Evolutionary conservation across 2,113 vertebrate species (phyloP).

Genomic region (Alaudala cheleensis): DNA sequence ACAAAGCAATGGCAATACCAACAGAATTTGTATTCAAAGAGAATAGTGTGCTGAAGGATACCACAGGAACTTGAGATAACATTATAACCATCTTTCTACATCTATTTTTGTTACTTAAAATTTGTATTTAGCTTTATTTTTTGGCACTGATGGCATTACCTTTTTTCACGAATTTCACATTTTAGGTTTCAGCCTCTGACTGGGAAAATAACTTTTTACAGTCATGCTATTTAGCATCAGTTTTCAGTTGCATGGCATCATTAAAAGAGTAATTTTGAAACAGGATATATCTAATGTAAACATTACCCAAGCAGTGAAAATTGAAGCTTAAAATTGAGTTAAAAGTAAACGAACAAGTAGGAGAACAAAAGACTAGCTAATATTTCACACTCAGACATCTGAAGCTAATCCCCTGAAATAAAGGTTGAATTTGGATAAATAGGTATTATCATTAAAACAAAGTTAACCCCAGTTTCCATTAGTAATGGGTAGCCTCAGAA

Average conservation of each 20-base stretch:
- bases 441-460: not conserved
- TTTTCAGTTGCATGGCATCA: not conserved
- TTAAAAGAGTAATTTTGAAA: not conserved
- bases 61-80: not conserved
- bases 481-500: not conserved
- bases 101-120: not conserved
- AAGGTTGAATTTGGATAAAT: not conserved
- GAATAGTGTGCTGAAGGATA: not conserved
- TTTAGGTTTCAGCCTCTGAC: not conserved
- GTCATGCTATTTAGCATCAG: not conserved
- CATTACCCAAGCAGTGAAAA: not conserved
- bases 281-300: not conserved
- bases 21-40: not conserved
- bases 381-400: not conserved
- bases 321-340: not conserved
- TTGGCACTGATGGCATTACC: not conserved
- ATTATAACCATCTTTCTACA: not conserved
- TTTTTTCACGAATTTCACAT: not conserved
- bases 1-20: not conserved
- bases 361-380: not conserved
- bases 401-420: not conserved
- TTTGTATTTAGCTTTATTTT: not conserved
- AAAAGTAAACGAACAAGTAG: not conserved
- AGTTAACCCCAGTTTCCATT: not conserved
- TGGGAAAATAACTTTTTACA: not conserved